These are phyloP conservation scores for human (Homo sapiens) DNA, from an alignment of 2,113 vertebrate species.

Conservation along the genomic window GRCh38 chr20:33578501-33579000, in stretches of 20 bases:
- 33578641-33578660: conserved; percentile 54
- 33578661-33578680: conserved; percentile 60
- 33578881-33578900: background rate
- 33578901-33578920: background rate
- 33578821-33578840: conserved; percentile 25
- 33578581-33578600: conserved; percentile 42
- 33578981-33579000: background rate
- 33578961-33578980: background rate
- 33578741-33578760: conserved; percentile 67
- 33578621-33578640: conserved; percentile 71
- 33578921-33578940: background rate
- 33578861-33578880: background rate
- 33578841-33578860: background rate
- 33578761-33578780: conserved; percentile 72
- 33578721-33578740: conserved; percentile 65
- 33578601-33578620: conserved; percentile 55
- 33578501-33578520: background rate
- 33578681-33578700: conserved; percentile 66
- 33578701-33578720: conserved; percentile 76
- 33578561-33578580: conserved; percentile 9
- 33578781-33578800: conserved; percentile 20
- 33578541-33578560: conserved; percentile 1
- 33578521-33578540: background rate
- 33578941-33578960: background rate
- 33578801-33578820: conserved; percentile 6